Percentiles rank a stretch among this genome's conserved stretches.
Evolutionary conservation across 2,113 vertebrate species (phyloP).

Genomic region (Helogale parvula): DNA sequence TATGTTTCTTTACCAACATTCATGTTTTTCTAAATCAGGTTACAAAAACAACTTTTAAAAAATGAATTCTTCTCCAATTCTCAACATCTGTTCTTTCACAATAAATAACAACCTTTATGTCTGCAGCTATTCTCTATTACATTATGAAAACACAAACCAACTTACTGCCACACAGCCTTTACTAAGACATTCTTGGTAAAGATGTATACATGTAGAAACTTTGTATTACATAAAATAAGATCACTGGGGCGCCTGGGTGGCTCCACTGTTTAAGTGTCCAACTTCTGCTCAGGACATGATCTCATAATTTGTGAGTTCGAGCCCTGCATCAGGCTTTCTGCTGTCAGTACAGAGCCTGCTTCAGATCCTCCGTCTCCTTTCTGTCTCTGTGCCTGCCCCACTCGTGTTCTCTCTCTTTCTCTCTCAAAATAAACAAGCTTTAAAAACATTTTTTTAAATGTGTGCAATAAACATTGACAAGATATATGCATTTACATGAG

Average conservation of each 20-base stretch:
- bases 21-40: neutral
- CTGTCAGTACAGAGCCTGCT: no score
- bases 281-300: no score
- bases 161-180: neutral
- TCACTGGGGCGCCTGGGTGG: no score
- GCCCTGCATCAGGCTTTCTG: no score
- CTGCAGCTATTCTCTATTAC: neutral
- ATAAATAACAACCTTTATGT: neutral
- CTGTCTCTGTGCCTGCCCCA: no score
- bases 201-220: neutral
- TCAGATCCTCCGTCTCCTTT: no score
- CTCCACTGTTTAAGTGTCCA: no score
- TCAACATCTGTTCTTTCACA: slow-evolving; percentile 23
- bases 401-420: no score
- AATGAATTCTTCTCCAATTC: neutral
- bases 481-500: neutral
- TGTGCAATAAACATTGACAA: neutral
- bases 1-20: slow-evolving; percentile 10
- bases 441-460: neutral
- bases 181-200: neutral
- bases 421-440: no score
- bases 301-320: no score
- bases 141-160: neutral
- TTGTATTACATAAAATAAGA: neutral
- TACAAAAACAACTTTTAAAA: neutral